These are phyloP conservation scores for Phoeniculus purpureus DNA, from an alignment of 2,797 vertebrate genomes.

Conservation along the genomic window DNA sequence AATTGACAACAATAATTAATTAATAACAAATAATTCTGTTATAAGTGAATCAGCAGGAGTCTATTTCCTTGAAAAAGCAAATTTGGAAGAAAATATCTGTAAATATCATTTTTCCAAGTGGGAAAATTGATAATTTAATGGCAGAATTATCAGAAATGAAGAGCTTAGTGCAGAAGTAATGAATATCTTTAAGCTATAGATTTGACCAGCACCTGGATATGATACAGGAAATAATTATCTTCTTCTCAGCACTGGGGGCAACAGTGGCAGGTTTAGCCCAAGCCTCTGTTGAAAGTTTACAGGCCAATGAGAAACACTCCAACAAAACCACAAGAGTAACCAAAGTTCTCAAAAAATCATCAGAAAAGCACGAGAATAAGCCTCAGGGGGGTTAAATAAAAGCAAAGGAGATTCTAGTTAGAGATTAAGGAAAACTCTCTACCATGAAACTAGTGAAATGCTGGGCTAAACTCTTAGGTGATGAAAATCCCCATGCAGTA, in stretches of 20 bases:
- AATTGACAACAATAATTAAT: not conserved
- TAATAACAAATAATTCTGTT: not conserved
- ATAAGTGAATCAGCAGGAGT: not conserved
- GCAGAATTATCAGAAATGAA: not conserved
- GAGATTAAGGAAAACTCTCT: slow-evolving; percentile 17
- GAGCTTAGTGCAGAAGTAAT: not conserved
- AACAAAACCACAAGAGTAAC: not conserved
- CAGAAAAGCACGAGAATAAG: slow-evolving; percentile 8
- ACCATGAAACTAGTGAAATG: not conserved
- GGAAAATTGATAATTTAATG: not conserved
- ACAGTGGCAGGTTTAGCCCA: not conserved
- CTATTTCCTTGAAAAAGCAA: slow-evolving; percentile 21
- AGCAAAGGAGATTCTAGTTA: slow-evolving; percentile 40
- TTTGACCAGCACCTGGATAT: not conserved
- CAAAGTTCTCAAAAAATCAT: slow-evolving; percentile 14
- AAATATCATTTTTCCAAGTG: not conserved
- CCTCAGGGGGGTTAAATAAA: slow-evolving; percentile 29
- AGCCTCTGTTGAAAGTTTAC: not conserved
- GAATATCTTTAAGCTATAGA: not conserved
- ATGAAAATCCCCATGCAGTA: slow-evolving; percentile 40
- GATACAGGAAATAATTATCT: not conserved
- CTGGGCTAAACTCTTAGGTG: slow-evolving; percentile 33
- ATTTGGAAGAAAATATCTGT: not conserved
- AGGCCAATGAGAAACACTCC: not conserved
- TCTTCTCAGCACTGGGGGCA: not conserved